Evolutionary conservation across 2,113 vertebrate genomes (phyloP).

Genomic region (Lathamus discolor): DNA sequence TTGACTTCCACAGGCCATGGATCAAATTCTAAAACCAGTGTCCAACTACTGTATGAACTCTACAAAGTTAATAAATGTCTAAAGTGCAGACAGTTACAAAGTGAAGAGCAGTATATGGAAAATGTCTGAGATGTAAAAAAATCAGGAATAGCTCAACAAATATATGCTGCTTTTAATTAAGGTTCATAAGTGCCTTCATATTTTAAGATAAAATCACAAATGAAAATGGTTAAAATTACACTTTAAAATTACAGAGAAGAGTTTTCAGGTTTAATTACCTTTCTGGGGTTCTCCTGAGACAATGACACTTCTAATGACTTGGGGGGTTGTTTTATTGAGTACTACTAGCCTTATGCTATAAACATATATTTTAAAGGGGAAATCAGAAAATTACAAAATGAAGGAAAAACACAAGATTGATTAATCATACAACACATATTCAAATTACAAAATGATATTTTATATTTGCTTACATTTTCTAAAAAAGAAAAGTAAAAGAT

Average conservation of each 20-base stretch:
- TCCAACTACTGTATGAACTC: conserved; percentile 22
- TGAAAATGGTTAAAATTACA: not conserved
- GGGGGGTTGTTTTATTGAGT: not conserved
- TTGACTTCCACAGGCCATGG: conserved; percentile 36
- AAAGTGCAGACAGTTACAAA: not conserved
- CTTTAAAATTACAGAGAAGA: not conserved
- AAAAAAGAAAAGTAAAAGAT: not conserved
- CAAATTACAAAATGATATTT: not conserved
- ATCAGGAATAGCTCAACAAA: not conserved
- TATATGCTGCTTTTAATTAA: not conserved
- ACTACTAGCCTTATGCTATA: not conserved
- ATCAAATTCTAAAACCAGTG: conserved; percentile 49
- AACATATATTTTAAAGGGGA: not conserved
- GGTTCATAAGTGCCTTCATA: not conserved
- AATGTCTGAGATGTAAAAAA: not conserved
- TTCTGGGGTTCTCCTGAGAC: not conserved
- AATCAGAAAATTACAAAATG: not conserved
- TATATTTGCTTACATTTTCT: not conserved
- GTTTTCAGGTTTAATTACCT: not conserved
- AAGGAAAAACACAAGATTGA: not conserved
- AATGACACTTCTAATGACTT: not conserved
- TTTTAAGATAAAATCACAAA: not conserved
- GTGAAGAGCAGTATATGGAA: not conserved
- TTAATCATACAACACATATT: not conserved
- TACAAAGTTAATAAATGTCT: conserved; percentile 60